These are phyloP conservation scores for Idaea dimidiata DNA, from an alignment of 2,888 invertebrate species.

Conservation along the genomic window DNA sequence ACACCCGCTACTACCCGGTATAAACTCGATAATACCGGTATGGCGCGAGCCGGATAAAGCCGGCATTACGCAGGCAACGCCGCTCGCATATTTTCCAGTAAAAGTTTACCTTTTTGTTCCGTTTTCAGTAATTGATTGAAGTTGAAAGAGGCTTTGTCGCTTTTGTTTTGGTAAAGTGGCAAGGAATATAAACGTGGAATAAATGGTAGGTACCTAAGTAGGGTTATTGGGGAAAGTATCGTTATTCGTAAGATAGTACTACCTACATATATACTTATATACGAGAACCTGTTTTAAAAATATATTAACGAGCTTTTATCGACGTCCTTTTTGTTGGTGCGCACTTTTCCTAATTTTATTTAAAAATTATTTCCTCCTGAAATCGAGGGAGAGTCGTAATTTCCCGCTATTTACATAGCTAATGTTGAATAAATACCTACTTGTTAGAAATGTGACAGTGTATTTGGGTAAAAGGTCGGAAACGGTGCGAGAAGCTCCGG, in stretches of 20 bases:
- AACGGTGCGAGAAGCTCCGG: constrained; percentile 1
- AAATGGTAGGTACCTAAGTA: background rate
- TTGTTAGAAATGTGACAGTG: background rate
- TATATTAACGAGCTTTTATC: background rate
- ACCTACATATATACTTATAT: background rate
- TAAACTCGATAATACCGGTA: constrained; percentile 34
- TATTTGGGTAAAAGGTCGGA: constrained; percentile 2
- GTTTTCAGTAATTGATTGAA: background rate
- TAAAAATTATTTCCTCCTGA: background rate
- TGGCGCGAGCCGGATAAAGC: constrained; percentile 22
- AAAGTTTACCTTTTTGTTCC: constrained; percentile 27
- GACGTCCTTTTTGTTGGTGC: background rate
- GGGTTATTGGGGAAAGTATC: background rate
- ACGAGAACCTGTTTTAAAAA: no score
- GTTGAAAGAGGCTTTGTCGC: constrained; percentile 1
- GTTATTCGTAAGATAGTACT: background rate
- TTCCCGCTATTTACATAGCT: background rate
- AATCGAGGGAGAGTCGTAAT: background rate
- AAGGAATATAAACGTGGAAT: background rate
- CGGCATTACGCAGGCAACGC: constrained; percentile 6
- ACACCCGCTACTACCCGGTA: constrained; percentile 24
- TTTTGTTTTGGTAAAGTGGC: background rate
- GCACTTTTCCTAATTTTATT: background rate
- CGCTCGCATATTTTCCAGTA: constrained; percentile 35
- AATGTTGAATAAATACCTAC: background rate